Evolutionary conservation across 2,888 invertebrate genomes (phyloP), one percentile per base, ranked within the genome.

Genomic region (Nudaria mundana): DNA sequence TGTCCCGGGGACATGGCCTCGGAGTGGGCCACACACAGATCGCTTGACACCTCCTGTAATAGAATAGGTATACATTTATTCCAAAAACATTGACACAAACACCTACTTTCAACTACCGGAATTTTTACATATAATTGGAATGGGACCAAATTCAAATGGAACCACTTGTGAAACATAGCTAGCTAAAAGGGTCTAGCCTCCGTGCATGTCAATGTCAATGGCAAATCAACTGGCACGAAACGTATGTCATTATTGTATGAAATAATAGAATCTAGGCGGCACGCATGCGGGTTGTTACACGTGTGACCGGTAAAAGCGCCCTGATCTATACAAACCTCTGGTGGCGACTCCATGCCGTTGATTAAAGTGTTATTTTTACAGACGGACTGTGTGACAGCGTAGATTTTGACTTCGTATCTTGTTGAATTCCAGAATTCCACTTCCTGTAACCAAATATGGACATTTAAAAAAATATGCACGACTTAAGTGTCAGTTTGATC

Each of bases 341-440:
- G 80, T 5, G 66, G 70, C 0, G 85, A 86, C 41, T 83, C 81
- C 0, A 74, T 59, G 0, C 89, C 89, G 52, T 84, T 85, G 41
- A 88, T 68, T 3, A 78, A 67, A 0, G 64, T 53, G 10, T 73
- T 64, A 0, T 76, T 63, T 0, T 73, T 65, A 0, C 77, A 73
- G 0, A 89, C 80, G 0, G 89, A 89, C 43, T 71, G 52, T 0
- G 88, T 88, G 0, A 79, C 81, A 0, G 89, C 89, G 40, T 81
- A 84, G 14, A 89, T 76, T 53, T 83, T 86, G 41, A 89, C 86
- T 44, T 89, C 88, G 54, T 89, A 89, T 0, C 70, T 67, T 0
- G 87, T 83, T 37, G 75, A 65, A 43, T 89, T 89, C 59, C 74
- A 74, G 0, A 88, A 51, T 25, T 85, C 83, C 39, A 82, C 82